A percentile compares a stretch with the other conserved stretches of the same genome.
Conservation (phyloP, 2,888 invertebrate species). For the Drosophila tanythrix region DNA sequence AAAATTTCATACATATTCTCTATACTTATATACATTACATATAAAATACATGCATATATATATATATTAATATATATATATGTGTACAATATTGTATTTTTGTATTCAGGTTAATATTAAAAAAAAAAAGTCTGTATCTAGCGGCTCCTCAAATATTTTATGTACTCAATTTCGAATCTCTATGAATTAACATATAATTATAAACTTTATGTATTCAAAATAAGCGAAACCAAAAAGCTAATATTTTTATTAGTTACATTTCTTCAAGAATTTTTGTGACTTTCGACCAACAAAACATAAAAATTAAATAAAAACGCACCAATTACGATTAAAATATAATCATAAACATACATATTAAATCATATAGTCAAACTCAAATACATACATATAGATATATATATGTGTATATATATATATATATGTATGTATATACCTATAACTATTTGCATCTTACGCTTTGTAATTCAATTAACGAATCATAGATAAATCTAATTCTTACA, state of each 20-base stretch:
- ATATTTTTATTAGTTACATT: constrained; percentile 57
- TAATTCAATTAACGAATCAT: constrained; percentile 42
- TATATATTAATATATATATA: constrained; percentile 17
- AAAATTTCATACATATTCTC: constrained; percentile 62
- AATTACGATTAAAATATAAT: constrained; percentile 41
- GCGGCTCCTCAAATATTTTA: constrained; percentile 35
- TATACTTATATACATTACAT: constrained; percentile 46
- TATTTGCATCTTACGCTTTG: constrained; percentile 41
- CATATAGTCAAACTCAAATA: constrained; percentile 25
- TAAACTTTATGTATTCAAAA: constrained; percentile 49
- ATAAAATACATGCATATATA: constrained; percentile 13
- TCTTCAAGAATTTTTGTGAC: constrained; percentile 42
- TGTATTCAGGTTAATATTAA: constrained; percentile 70
- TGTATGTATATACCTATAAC: constrained; percentile 19
- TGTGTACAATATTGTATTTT: constrained; percentile 73
- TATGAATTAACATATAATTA: constrained; percentile 48
- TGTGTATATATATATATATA: background rate
- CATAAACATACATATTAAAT: constrained; percentile 27
- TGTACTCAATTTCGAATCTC: constrained; percentile 52
- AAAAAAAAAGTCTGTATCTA: constrained; percentile 14
- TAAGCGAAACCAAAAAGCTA: constrained; percentile 26
- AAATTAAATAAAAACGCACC: constrained; percentile 39
- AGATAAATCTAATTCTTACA: constrained; percentile 32
- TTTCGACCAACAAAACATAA: constrained; percentile 28
- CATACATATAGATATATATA: background rate